These are phyloP conservation scores for Bathynomus jamesi DNA, from an alignment of 1,140 invertebrate species.

Conservation along the genomic window DNA sequence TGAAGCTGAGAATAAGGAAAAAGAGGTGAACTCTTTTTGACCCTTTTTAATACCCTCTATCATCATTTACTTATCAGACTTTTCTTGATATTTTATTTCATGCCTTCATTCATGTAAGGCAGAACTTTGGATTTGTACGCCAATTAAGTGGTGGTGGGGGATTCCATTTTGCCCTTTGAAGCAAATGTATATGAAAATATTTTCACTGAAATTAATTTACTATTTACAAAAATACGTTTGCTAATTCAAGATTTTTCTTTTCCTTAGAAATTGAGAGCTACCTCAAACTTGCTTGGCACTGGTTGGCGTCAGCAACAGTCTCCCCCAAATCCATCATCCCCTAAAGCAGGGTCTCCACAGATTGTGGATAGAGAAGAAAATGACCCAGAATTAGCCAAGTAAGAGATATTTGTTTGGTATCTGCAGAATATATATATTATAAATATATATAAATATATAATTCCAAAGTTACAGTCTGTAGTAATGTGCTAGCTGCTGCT, in stretches of 20 bases:
- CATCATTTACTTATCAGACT: background rate
- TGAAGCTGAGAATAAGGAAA: constrained; percentile 91
- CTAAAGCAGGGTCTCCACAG: background rate
- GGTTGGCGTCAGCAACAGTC: constrained; percentile 21
- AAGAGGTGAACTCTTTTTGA: constrained; percentile 49
- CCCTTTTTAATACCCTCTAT: background rate
- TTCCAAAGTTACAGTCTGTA: too few species aligned
- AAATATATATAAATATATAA: too few species aligned
- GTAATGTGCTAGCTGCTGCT: too few species aligned
- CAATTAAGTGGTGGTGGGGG: background rate
- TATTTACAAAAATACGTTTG: background rate
- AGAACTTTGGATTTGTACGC: background rate
- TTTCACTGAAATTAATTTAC: background rate
- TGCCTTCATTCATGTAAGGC: background rate
- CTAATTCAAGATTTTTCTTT: background rate
- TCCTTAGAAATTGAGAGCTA: constrained; percentile 37
- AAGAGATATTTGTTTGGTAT: background rate
- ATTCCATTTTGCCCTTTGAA: background rate
- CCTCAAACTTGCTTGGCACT: constrained; percentile 26
- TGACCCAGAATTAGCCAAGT: constrained; percentile 23
- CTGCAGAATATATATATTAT: too few species aligned
- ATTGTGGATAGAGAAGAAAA: constrained; percentile 46
- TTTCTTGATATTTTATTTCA: background rate
- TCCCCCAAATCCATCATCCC: background rate
- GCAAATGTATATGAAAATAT: too few species aligned